Base-by-base conservation (phyloP, 2,113 vertebrate genomes). In the Entelurus aequoreus region DNA sequence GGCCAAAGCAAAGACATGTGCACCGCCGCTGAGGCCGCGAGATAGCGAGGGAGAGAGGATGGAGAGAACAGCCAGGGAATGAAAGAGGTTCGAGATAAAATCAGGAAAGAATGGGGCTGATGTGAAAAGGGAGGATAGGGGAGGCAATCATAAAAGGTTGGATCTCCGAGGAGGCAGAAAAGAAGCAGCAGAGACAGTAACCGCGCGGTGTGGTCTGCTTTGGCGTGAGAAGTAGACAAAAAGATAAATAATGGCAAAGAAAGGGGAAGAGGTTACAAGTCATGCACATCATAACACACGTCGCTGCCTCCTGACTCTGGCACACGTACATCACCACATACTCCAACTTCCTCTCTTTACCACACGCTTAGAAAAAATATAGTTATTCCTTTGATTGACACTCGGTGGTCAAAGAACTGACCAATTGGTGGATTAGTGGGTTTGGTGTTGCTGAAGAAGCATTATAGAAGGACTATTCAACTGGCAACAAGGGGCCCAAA, bases 1-100 rank as follows among this genome's bases (percentile, higher is more conserved):
- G 80, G 70, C 75, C 68, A 76, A 87, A 85, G 77, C 76, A 85
- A 81, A 90, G 84, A 84, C 83, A 77, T 78, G 82, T 74, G 59
- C 55, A 59, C 62, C 57, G 60, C 62, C 80, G 79, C 72, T 82
- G 85, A 85, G 78, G 79, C 76, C 75, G 69, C 65, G 56, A 82
- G 80, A 82, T 80, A 73, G 69, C 62, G 76, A 71, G 60, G 63
- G 60, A 66, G 74, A 74, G 65, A 47, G 63, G 70, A 74, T 28
- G 50, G 52, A 55, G 65, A 66, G 69, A 74, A 84, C 36, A 66
- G 61, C 57, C 40, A 71, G 68, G 53, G 65, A 64, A 50, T 59
- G 42, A 63, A 68, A 71, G 56, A 68, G 58, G 38, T 48, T 46
- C 21, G 51, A 77, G 75, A 80, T 74, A 60, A 62, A 67, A 81